Percentiles rank a stretch among this genome's conserved stretches.
Evolutionary conservation across 2,113 vertebrate species (phyloP).

Genomic region (Corythornis vintsioides): DNA sequence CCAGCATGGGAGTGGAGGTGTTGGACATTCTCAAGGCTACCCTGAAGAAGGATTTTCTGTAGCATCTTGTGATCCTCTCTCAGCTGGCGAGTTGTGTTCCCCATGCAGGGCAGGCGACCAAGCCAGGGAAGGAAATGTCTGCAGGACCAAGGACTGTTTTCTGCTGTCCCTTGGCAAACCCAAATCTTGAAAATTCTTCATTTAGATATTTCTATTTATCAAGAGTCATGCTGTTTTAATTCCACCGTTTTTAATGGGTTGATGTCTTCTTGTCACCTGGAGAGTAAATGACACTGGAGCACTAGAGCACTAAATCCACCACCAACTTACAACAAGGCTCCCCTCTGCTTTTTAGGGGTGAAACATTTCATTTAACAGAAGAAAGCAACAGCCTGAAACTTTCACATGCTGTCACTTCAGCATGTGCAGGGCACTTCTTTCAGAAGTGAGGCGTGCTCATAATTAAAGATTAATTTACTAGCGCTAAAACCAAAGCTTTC

Average conservation of each 20-base stretch:
- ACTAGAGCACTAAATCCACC: not conserved
- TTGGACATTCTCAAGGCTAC: not conserved
- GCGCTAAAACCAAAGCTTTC: slow-evolving; percentile 44
- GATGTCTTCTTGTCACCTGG: not conserved
- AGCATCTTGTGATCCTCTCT: not conserved
- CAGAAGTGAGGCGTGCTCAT: slow-evolving; percentile 1
- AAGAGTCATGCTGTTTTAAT: not conserved
- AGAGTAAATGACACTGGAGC: not conserved
- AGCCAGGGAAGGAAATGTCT: not conserved
- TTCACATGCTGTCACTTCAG: not conserved
- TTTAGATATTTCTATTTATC: not conserved
- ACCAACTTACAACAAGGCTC: not conserved
- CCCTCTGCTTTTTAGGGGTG: not conserved
- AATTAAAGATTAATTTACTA: slow-evolving; percentile 58
- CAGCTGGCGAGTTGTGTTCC: not conserved
- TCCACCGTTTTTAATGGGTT: not conserved
- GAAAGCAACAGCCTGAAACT: slow-evolving; percentile 6
- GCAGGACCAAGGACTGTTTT: not conserved
- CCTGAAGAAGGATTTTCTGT: not conserved
- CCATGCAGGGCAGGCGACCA: accelerated
- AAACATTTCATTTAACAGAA: not conserved
- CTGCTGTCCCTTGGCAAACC: not conserved
- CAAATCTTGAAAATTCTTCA: not conserved
- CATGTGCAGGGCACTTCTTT: not conserved
- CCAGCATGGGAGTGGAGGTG: slow-evolving; percentile 27